phyloP scores from a whole-genome alignment of 1,140 invertebrate genomes.

The Oryzaephilus surinamensis region DNA sequence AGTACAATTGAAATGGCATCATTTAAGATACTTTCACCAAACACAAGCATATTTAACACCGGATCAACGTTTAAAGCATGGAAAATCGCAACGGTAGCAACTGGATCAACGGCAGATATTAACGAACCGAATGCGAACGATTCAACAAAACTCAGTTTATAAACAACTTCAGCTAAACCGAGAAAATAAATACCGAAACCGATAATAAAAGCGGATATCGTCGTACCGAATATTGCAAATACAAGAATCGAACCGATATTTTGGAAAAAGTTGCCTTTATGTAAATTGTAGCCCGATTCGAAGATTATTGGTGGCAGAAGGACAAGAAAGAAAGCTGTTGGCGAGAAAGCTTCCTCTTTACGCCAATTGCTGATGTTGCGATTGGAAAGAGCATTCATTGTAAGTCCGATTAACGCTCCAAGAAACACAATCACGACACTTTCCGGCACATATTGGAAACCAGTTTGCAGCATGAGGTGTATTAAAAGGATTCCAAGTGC shows the following conservation, averaged over 20 bases:
- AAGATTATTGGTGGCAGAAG: slow-evolving; percentile 97
- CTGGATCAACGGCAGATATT: slow-evolving; percentile 98
- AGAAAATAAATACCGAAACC: slow-evolving; percentile 91
- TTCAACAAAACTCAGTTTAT: slow-evolving; percentile 85
- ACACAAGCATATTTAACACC: slow-evolving; percentile 96
- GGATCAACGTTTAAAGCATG: slow-evolving; percentile 93
- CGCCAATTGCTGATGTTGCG: slow-evolving; percentile 87
- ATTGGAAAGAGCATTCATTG: slow-evolving; percentile 83
- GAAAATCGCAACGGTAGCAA: slow-evolving; percentile 97
- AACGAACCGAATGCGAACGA: slow-evolving; percentile 97
- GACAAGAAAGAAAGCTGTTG: slow-evolving; percentile 94
- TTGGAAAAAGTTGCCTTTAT: slow-evolving; percentile 98
- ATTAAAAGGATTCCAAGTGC: slow-evolving; percentile 88
- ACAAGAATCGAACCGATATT: slow-evolving; percentile 91
- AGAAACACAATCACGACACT: slow-evolving; percentile 95
- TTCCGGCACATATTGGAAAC: slow-evolving; percentile 94
- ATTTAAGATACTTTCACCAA: slow-evolving; percentile 96
- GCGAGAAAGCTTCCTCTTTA: slow-evolving; percentile 94
- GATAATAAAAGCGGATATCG: slow-evolving; percentile 88
- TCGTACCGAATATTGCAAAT: slow-evolving; percentile 94
- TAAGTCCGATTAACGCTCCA: slow-evolving; percentile 82
- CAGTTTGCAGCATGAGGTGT: slow-evolving; percentile 88
- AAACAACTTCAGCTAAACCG: slow-evolving; percentile 81
- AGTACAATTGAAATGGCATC: slow-evolving; percentile 97
- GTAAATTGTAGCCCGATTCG: slow-evolving; percentile 97